phyloP scores from a whole-genome alignment of 2,113 vertebrate species.

The Antidorcas marsupialis region DNA sequence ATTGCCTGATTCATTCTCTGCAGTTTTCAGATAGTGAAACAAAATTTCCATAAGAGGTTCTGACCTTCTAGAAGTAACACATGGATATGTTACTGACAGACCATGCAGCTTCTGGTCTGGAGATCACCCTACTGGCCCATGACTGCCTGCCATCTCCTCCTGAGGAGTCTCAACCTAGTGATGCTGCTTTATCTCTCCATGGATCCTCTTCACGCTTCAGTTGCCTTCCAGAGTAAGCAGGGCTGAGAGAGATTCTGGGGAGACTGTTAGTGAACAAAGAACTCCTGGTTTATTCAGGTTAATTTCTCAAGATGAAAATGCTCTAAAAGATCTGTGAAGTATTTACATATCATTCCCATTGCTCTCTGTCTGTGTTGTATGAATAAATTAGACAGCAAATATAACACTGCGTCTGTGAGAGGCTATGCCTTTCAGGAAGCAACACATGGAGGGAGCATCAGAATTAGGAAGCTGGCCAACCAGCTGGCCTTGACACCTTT shows the following conservation, averaged over 20 bases:
- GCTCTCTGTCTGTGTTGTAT: background rate
- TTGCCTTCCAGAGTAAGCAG: background rate
- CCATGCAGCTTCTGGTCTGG: background rate
- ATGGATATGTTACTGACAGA: accelerated
- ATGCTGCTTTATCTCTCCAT: background rate
- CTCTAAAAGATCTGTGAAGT: background rate
- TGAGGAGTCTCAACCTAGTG: background rate
- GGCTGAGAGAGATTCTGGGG: background rate
- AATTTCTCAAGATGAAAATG: background rate
- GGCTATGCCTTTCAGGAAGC: background rate
- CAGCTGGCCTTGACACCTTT: background rate
- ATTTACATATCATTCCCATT: background rate
- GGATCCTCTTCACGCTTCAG: background rate
- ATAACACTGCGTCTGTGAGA: background rate
- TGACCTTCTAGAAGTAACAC: background rate
- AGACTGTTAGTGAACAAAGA: background rate
- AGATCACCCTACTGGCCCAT: background rate
- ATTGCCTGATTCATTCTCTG: background rate
- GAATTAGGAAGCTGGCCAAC: background rate
- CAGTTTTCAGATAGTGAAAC: background rate
- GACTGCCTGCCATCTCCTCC: background rate
- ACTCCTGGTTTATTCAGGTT: background rate
- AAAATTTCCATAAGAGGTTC: background rate
- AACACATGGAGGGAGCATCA: background rate
- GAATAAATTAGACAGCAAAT: background rate